A percentile compares a stretch with the other conserved stretches of the same genome.
Conservation (phyloP, 2,113 vertebrate species). For the Mionectes macconnelli region DNA sequence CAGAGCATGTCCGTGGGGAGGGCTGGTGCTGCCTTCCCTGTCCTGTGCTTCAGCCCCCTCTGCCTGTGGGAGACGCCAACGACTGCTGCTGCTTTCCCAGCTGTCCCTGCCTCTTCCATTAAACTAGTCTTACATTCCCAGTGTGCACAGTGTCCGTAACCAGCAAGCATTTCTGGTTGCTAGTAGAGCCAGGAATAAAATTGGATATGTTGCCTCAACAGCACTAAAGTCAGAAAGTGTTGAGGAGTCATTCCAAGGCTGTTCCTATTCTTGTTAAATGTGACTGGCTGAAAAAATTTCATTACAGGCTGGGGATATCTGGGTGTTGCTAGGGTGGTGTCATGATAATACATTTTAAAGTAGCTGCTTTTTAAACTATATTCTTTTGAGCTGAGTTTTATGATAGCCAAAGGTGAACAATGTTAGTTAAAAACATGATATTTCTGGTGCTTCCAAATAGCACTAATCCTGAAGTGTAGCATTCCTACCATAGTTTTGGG, state of each 20-base stretch:
- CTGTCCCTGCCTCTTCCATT: not conserved
- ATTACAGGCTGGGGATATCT: not conserved
- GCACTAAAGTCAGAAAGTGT: not conserved
- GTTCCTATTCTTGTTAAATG: not conserved
- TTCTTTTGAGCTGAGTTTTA: not conserved
- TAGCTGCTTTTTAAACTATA: not conserved
- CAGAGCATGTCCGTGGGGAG: fast-evolving
- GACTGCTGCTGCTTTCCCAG: fast-evolving
- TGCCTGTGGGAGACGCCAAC: not conserved
- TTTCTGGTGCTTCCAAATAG: not conserved
- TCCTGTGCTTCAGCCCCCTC: not conserved
- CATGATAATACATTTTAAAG: not conserved
- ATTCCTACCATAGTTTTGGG: not conserved
- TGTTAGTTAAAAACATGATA: not conserved
- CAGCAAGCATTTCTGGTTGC: not conserved
- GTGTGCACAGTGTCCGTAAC: fast-evolving
- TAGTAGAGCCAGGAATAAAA: not conserved
- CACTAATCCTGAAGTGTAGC: not conserved
- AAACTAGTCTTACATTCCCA: fast-evolving
- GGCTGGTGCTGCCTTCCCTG: not conserved
- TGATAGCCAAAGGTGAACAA: not conserved
- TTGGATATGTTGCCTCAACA: fast-evolving
- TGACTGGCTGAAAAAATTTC: not conserved
- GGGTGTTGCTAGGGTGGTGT: not conserved
- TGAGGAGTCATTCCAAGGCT: not conserved